Percentiles rank a stretch among this genome's conserved stretches.
Conservation (phyloP, 2,113 vertebrate species). For the Calidris pygmaea region DNA sequence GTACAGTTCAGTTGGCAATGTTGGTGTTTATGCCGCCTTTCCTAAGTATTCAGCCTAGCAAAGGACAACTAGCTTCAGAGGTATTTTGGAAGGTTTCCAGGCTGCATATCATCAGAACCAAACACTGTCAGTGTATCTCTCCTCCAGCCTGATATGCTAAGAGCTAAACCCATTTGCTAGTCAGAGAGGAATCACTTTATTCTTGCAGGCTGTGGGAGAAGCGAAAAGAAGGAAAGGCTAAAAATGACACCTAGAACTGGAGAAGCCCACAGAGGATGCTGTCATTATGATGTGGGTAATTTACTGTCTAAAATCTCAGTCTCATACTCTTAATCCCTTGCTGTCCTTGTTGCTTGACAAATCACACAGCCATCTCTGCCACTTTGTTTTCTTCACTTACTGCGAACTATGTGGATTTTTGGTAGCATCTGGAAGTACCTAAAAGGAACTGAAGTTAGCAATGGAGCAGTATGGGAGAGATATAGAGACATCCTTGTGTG, state of each 20-base stretch:
- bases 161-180: not conserved
- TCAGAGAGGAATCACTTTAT: not conserved
- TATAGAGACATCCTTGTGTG: not conserved
- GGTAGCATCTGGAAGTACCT: not conserved
- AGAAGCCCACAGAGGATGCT: not conserved
- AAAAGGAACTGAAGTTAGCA: not conserved
- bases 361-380: not conserved
- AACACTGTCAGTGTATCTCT: rapidly evolving
- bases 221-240: not conserved
- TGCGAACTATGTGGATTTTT: not conserved
- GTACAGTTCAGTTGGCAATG: not conserved
- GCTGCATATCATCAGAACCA: not conserved
- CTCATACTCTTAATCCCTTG: not conserved
- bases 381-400: not conserved
- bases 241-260: not conserved
- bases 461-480: not conserved
- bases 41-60: not conserved
- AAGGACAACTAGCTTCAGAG: not conserved
- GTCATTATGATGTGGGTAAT: not conserved
- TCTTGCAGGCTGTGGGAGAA: not conserved
- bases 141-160: not conserved
- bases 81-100: not conserved
- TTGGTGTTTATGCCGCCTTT: not conserved
- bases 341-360: not conserved
- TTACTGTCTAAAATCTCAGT: not conserved